phyloP scores from a whole-genome alignment of 2,888 invertebrate species.

The Cenopis cana region DNA sequence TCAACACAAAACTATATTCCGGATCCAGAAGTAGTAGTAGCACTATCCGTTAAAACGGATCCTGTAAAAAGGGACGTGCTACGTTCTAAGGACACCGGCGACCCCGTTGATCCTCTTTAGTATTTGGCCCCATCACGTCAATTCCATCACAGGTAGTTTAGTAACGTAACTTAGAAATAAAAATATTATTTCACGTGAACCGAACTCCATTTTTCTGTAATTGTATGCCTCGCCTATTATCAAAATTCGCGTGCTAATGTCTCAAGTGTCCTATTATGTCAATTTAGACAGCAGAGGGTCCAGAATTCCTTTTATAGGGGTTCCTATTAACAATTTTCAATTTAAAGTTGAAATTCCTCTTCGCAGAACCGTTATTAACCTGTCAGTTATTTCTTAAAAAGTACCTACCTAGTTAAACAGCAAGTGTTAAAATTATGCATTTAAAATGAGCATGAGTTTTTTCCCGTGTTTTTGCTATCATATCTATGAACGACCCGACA shows the following conservation, averaged over 20 bases:
- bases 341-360: slow-evolving; percentile 13
- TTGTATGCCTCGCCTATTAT: not conserved
- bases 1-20: too few species aligned
- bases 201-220: not conserved
- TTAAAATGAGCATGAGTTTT: not conserved
- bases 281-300: slow-evolving; percentile 20
- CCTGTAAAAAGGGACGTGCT: too few species aligned
- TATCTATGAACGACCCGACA: not conserved
- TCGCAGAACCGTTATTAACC: slow-evolving; percentile 18
- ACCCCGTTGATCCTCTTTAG: not conserved
- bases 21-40: too few species aligned
- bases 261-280: not conserved
- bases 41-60: too few species aligned
- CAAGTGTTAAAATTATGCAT: not conserved
- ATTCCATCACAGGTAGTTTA: not conserved
- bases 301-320: slow-evolving; percentile 2
- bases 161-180: not conserved
- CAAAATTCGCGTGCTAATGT: slow-evolving; percentile 17
- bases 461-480: not conserved
- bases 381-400: slow-evolving; percentile 6
- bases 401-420: not conserved
- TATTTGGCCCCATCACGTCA: not conserved
- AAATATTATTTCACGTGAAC: not conserved
- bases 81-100: not conserved
- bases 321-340: slow-evolving; percentile 17